Percentiles rank a stretch among this genome's conserved stretches.
Evolutionary conservation across 2,113 vertebrate species (phyloP).

Genomic region (Crotalus helleri): DNA sequence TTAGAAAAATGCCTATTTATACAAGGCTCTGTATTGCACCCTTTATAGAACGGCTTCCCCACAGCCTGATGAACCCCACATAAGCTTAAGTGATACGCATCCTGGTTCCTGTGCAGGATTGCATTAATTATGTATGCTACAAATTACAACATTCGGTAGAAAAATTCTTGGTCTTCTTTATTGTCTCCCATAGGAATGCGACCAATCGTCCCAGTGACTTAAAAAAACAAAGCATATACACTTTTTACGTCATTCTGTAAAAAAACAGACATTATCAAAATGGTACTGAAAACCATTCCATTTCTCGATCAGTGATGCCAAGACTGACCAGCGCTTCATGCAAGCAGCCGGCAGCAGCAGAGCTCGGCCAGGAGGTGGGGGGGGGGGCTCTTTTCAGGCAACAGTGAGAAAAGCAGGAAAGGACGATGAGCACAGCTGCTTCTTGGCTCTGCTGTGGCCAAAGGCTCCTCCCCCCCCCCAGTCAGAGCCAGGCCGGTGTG

Average conservation of each 20-base stretch:
- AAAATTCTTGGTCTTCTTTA: slow-evolving; percentile 62
- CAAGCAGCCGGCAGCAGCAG: slow-evolving; percentile 43
- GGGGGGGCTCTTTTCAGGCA: slow-evolving; percentile 29
- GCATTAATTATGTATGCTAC: slow-evolving; percentile 68
- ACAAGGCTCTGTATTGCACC: slow-evolving; percentile 65
- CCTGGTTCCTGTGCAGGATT: slow-evolving; percentile 53
- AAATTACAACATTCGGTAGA: slow-evolving; percentile 67
- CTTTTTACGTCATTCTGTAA: slow-evolving; percentile 63
- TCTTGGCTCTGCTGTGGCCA: slow-evolving; percentile 25
- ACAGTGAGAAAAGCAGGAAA: slow-evolving; percentile 44
- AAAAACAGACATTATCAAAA: slow-evolving; percentile 66
- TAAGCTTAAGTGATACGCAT: slow-evolving; percentile 23
- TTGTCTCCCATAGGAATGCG: slow-evolving; percentile 62
- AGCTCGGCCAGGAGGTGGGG: neutral
- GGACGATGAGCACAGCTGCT: neutral
- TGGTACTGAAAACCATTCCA: slow-evolving; percentile 49
- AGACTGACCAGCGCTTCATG: neutral
- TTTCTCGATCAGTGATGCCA: slow-evolving; percentile 17
- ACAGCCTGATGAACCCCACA: slow-evolving; percentile 44
- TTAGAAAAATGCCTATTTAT: slow-evolving; percentile 64
- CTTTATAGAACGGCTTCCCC: slow-evolving; percentile 43
- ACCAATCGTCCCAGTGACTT: slow-evolving; percentile 59
- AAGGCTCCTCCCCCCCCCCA: neutral
- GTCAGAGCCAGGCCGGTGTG: neutral
- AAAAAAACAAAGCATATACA: slow-evolving; percentile 51